Evolutionary conservation across 2,888 invertebrate genomes (phyloP), one percentile per base, ranked within the genome.

Genomic region (Saturnia pavonia): DNA sequence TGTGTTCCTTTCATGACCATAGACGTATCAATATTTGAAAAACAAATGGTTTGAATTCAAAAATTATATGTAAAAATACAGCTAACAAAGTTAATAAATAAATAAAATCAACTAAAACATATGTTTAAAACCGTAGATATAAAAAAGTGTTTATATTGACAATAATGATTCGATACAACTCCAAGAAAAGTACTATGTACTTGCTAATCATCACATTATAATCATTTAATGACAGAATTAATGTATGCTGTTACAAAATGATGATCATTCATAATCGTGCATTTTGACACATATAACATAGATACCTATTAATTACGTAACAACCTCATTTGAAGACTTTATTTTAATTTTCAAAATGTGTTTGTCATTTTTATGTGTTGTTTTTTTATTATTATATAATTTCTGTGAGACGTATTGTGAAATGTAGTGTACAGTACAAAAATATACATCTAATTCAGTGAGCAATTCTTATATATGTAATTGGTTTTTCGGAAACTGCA

Each of bases 221-320:
- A 25, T 40, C 69, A 70, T 54, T 57, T 25, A 57, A 68, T 70
- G 68, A 70, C 51, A 43, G 68, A 70, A 72, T 72, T 3, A 66
- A 73, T 72, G 70, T 68, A 43, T 42, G 68, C 45, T 48, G 71
- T 68, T 70, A 63, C 51, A 71, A 70, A 72, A 74, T 69, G 69
- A 67, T 51, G 71, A 75, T 72, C 73, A 73, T 74, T 75, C 73
- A 79, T 76, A 67, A 76, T 74, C 78, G 76, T 78, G 74, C 77
- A 80, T 78, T 78, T 75, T 76, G 76, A 74, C 75, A 48, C 45
- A 42, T 54, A 40, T 48, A 16, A 71, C 42, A 70, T 78, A 74
- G 75, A 83, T 79, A 82, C 72, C 78, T 75, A 83, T 80, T 74
- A 6, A 70, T 77, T 78, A 76, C 75, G 78, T 81, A 82, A 80